phyloP scores from a whole-genome alignment of 2,888 invertebrate genomes.

The Hypena proboscidalis region DNA sequence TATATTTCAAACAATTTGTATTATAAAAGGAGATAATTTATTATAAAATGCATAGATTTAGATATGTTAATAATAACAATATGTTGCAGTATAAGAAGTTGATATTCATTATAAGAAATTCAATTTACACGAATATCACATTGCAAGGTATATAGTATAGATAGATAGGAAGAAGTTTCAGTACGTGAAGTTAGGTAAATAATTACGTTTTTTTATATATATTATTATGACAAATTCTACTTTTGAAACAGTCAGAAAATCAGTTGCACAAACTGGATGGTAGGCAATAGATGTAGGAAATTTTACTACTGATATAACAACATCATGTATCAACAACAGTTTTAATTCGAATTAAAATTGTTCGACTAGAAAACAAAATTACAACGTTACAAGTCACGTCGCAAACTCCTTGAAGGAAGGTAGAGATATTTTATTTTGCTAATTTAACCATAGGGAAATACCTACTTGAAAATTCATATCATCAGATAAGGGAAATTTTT shows the following conservation, averaged over 20 bases:
- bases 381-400: too few relatives aligned
- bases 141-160: conserved; percentile 43
- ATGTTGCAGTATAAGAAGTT: conserved; percentile 51
- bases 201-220: conserved; percentile 12
- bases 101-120: conserved; percentile 47
- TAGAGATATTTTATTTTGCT: too few relatives aligned
- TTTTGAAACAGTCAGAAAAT: too few relatives aligned
- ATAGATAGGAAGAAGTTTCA: conserved; percentile 45
- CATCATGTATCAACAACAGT: neutral
- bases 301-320: too few relatives aligned
- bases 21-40: conserved; percentile 55
- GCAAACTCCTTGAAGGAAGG: too few relatives aligned
- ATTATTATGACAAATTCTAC: conserved; percentile 18
- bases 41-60: conserved; percentile 60
- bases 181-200: conserved; percentile 34
- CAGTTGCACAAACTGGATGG: neutral
- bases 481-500: too few relatives aligned
- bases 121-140: conserved; percentile 63
- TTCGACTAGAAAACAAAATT: too few relatives aligned
- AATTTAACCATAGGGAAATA: too few relatives aligned
- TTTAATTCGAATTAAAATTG: too few relatives aligned
- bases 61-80: conserved; percentile 62
- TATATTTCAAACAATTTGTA: conserved; percentile 51
- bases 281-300: neutral
- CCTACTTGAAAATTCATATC: too few relatives aligned